Evolutionary conservation across 37 sponge, comb jelly and placozoan genomes (phyloP).

Genomic region (Ianthella basta): DNA sequence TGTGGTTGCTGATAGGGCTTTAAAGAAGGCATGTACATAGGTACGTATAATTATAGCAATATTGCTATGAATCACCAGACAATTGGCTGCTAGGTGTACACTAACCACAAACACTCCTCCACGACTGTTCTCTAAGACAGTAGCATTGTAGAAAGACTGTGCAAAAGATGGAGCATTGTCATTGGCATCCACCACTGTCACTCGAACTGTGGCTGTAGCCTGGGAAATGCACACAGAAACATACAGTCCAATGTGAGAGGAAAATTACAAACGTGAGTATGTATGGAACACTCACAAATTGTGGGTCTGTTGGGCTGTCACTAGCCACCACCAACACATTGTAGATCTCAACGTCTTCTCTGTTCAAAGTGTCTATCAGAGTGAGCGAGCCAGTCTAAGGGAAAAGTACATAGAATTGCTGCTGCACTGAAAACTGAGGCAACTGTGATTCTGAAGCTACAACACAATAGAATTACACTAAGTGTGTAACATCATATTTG

Average conservation of each 20-base stretch:
- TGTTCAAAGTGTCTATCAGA: conserved; percentile 27
- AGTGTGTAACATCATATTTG: too few relatives aligned
- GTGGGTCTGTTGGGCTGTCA: conserved; percentile 61
- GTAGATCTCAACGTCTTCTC: conserved; percentile 45
- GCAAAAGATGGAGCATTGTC: conserved; percentile 70
- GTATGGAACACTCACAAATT: not conserved
- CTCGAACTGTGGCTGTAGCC: conserved; percentile 53
- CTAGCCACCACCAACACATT: conserved; percentile 64
- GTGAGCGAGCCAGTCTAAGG: conserved; percentile 20
- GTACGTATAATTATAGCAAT: too few relatives aligned
- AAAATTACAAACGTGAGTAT: not conserved
- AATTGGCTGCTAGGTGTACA: too few relatives aligned
- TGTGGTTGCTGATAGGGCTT: too few relatives aligned
- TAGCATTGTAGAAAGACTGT: conserved; percentile 23
- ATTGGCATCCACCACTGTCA: conserved; percentile 74
- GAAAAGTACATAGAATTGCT: not conserved
- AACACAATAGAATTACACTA: too few relatives aligned
- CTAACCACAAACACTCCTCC: conserved; percentile 32
- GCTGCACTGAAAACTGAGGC: too few relatives aligned
- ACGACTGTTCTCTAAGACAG: conserved; percentile 43
- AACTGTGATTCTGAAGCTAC: too few relatives aligned
- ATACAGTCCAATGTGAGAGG: too few relatives aligned
- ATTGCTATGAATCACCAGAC: too few relatives aligned
- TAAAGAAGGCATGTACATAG: too few relatives aligned
- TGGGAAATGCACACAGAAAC: not conserved